These are phyloP conservation scores for Drosophila lowei DNA, from an alignment of 1,140 invertebrate species.

Conservation along the genomic window DNA sequence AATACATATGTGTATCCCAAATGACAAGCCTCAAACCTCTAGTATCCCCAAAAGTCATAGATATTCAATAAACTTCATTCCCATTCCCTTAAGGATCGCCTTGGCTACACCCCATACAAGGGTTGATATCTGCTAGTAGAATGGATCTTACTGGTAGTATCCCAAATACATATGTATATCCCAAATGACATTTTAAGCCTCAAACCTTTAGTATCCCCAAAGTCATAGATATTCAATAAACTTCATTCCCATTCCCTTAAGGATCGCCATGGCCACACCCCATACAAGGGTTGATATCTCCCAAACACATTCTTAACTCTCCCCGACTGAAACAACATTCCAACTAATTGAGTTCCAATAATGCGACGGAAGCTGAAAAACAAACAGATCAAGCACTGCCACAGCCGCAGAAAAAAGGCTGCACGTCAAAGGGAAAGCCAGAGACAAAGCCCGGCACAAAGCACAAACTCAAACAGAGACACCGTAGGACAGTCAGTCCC, in stretches of 20 bases:
- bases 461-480: slow-evolving; percentile 35
- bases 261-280: not conserved
- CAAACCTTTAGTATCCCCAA: not conserved
- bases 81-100: not conserved
- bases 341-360: slow-evolving; percentile 58
- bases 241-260: not conserved
- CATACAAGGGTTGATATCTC: not conserved
- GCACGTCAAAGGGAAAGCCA: slow-evolving; percentile 15
- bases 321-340: slow-evolving; percentile 47
- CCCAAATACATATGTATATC: too few relatives aligned
- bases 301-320: slow-evolving; percentile 29
- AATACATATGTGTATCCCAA: too few relatives aligned
- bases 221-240: not conserved
- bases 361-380: slow-evolving; percentile 45
- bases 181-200: too few relatives aligned
- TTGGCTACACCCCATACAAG: not conserved
- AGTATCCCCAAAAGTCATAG: not conserved
- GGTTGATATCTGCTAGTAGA: not conserved
- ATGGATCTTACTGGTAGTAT: too few relatives aligned
- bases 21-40: too few relatives aligned
- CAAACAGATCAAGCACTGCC: slow-evolving; percentile 37
- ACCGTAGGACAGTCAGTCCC: slow-evolving; percentile 23
- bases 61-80: not conserved
- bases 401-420: not conserved
- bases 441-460: slow-evolving; percentile 23